phyloP scores from a whole-genome alignment of 1,140 invertebrate genomes.

The Stegodyphus dumicola region DNA sequence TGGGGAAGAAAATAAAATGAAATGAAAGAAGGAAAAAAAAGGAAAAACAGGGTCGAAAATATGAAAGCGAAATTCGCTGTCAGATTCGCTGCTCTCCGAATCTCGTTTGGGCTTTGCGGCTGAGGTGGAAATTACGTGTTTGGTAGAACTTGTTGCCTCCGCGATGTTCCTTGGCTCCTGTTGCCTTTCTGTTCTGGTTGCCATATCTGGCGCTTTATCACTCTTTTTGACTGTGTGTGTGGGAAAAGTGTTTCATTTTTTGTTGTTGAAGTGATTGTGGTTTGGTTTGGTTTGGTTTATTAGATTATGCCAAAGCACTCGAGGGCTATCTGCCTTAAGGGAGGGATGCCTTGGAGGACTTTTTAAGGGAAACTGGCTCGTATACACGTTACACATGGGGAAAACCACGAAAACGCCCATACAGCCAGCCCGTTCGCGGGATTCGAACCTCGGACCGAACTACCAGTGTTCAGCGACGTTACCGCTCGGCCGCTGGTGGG shows the following conservation, averaged over 20 bases:
- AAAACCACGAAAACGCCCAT: no score
- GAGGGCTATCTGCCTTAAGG: no score
- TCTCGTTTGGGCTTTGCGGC: conserved; percentile 33
- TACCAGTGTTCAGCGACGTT: no score
- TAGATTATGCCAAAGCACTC: no score
- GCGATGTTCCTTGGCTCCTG: conserved; percentile 28
- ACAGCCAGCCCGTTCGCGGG: no score
- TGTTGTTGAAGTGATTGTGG: background rate
- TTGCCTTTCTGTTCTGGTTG: background rate
- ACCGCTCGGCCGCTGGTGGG: no score
- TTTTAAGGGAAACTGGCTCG: no score
- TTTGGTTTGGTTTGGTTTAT: no score
- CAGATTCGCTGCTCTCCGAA: conserved; percentile 34
- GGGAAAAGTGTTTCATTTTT: background rate
- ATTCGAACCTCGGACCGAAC: no score
- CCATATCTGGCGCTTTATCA: background rate
- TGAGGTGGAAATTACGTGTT: conserved; percentile 39
- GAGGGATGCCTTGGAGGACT: no score
- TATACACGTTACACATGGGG: no score
- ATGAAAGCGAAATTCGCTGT: conserved; percentile 40
- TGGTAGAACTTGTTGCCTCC: conserved; percentile 33
- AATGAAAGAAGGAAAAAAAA: background rate
- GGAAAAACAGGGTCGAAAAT: conserved; percentile 10
- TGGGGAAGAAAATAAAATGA: background rate
- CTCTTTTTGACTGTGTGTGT: background rate